Evolutionary conservation across 2,797 vertebrate species (phyloP).

Genomic region (Perodicticus potto): DNA sequence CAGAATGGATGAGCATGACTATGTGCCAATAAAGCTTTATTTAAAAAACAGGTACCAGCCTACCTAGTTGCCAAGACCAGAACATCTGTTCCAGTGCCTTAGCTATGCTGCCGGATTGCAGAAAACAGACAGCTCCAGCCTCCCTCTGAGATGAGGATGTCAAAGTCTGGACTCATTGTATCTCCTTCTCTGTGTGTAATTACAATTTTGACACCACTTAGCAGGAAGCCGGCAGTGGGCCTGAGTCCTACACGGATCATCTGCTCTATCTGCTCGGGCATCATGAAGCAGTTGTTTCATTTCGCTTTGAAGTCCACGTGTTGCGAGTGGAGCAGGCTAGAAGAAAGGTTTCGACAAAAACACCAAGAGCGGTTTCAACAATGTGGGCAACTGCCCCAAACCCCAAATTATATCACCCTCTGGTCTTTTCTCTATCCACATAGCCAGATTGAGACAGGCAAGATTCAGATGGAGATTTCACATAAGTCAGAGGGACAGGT

Average conservation of each 20-base stretch:
- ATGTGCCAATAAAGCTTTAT: conserved; percentile 62
- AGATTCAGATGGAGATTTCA: neutral
- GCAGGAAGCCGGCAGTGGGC: fast-evolving
- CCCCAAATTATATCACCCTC: neutral
- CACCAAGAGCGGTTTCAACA: neutral
- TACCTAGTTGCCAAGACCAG: neutral
- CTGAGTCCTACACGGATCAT: neutral
- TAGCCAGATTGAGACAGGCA: neutral
- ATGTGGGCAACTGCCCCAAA: neutral
- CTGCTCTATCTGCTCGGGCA: neutral
- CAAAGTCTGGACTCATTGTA: neutral
- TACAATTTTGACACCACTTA: neutral
- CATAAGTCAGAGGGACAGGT: neutral
- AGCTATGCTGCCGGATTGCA: neutral
- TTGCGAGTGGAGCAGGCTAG: neutral
- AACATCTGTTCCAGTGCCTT: neutral
- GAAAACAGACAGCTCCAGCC: neutral
- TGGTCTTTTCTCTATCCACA: neutral
- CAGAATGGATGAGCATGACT: neutral
- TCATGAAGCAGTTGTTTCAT: neutral
- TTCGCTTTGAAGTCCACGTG: neutral
- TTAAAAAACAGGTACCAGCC: neutral
- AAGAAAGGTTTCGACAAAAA: neutral
- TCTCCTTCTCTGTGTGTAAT: neutral
- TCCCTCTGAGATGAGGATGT: neutral